phyloP scores from a whole-genome alignment of 2,888 invertebrate species.

The Drosophila antonietae region DNA sequence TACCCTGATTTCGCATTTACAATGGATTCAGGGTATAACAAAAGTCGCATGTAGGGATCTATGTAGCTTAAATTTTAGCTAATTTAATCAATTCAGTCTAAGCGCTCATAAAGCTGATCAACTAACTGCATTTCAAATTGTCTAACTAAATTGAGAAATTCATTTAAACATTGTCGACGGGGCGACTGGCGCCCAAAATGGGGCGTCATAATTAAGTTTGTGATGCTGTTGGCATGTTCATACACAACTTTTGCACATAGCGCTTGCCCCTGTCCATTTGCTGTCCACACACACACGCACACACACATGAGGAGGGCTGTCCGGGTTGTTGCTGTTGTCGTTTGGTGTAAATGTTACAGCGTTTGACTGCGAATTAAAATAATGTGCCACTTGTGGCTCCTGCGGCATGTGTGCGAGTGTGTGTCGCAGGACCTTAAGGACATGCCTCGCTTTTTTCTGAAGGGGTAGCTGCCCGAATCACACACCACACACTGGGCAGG shows the following conservation, averaged over 20 bases:
- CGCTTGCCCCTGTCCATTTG: conserved; percentile 18
- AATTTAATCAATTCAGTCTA: not conserved
- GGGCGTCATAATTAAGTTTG: conserved; percentile 31
- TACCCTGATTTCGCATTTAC: too few relatives aligned
- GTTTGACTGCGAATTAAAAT: conserved; percentile 80
- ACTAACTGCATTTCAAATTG: not conserved
- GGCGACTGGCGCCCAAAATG: conserved; percentile 18
- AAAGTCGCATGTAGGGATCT: not conserved
- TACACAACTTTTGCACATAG: conserved; percentile 14
- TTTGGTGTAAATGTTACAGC: conserved; percentile 70
- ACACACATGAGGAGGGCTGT: conserved; percentile 39
- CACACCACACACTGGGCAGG: conserved; percentile 12
- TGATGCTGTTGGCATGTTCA: conserved; percentile 3
- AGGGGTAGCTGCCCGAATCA: conserved; percentile 22
- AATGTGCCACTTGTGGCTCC: conserved; percentile 83
- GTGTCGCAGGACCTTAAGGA: conserved; percentile 35
- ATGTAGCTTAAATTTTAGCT: not conserved
- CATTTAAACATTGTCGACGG: not conserved
- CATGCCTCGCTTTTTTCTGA: conserved; percentile 13
- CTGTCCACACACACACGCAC: not conserved
- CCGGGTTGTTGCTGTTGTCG: conserved; percentile 13
- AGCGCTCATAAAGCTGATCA: not conserved
- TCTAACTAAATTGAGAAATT: conserved; percentile 4
- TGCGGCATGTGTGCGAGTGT: conserved; percentile 31
- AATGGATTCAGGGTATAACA: too few relatives aligned